phyloP scores from a whole-genome alignment of 2,113 vertebrate species.

The Phrynosoma blainvillii region DNA sequence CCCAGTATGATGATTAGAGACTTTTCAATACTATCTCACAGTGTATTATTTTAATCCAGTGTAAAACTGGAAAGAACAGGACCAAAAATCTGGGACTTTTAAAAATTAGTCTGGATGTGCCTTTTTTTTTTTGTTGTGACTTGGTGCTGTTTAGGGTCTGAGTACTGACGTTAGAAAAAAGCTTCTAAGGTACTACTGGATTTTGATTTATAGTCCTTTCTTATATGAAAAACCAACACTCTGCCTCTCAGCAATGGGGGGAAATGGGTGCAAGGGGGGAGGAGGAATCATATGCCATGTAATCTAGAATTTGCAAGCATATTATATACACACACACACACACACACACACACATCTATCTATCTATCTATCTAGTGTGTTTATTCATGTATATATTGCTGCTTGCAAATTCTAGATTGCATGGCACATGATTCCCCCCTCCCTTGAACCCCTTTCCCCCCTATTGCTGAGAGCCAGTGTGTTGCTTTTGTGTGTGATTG shows the following conservation, averaged over 20 bases:
- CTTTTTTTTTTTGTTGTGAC: background rate
- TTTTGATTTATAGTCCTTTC: background rate
- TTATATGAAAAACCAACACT: background rate
- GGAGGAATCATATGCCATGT: slow-evolving; percentile 8
- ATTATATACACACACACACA: background rate
- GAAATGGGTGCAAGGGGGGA: background rate
- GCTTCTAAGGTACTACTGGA: no score
- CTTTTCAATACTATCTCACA: no score
- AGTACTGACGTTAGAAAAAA: no score
- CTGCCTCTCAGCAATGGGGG: background rate
- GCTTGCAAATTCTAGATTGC: background rate
- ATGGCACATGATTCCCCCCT: background rate
- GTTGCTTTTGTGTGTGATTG: background rate
- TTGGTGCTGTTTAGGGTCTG: no score
- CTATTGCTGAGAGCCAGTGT: background rate
- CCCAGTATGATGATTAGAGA: no score
- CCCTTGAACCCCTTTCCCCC: background rate
- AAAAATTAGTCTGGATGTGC: no score
- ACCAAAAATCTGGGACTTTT: no score
- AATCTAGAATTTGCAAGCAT: background rate
- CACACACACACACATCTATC: no score
- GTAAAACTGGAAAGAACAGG: no score
- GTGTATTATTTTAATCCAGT: no score
- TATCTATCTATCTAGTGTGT: no score
- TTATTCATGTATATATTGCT: background rate